Percentiles rank a stretch among this genome's conserved stretches.
These are phyloP conservation scores for Smittia aterrima DNA, from an alignment of 2,888 invertebrate species.

Conservation along the genomic window DNA sequence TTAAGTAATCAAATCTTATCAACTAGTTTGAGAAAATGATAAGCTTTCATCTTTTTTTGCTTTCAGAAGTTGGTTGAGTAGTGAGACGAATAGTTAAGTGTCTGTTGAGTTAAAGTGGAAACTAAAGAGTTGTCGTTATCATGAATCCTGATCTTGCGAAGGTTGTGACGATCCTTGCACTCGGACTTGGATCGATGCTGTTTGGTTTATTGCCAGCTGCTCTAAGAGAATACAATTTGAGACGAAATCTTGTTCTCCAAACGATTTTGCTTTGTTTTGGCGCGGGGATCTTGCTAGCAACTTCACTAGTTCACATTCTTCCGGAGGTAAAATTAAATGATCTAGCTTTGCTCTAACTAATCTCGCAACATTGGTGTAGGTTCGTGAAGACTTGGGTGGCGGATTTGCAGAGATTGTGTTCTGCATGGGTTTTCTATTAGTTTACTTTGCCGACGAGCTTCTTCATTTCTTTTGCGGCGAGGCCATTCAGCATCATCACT, in stretches of 20 bases:
- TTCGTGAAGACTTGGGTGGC: conserved; percentile 55
- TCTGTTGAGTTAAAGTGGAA: too few species aligned
- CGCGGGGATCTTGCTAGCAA: conserved; percentile 75
- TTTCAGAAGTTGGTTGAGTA: too few species aligned
- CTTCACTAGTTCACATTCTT: conserved; percentile 74
- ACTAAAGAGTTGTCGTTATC: too few species aligned
- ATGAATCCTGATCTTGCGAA: conserved; percentile 57
- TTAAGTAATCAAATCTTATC: too few species aligned
- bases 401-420: conserved; percentile 64
- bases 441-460: conserved; percentile 71
- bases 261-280: conserved; percentile 76
- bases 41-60: too few species aligned
- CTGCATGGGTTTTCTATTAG: conserved; percentile 67
- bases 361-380: conserved; percentile 46
- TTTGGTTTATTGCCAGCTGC: conserved; percentile 69
- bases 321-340: conserved; percentile 71
- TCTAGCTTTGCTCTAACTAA: neutral
- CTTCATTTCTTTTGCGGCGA: conserved; percentile 66
- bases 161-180: conserved; percentile 62
- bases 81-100: too few species aligned
- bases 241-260: conserved; percentile 61
- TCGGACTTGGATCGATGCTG: conserved; percentile 69
- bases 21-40: too few species aligned
- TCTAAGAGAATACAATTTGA: conserved; percentile 60
- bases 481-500: conserved; percentile 46